Percentiles rank a stretch among this genome's conserved stretches.
Conservation (phyloP, 2,888 invertebrate species). For the Hemaris fuciformis region DNA sequence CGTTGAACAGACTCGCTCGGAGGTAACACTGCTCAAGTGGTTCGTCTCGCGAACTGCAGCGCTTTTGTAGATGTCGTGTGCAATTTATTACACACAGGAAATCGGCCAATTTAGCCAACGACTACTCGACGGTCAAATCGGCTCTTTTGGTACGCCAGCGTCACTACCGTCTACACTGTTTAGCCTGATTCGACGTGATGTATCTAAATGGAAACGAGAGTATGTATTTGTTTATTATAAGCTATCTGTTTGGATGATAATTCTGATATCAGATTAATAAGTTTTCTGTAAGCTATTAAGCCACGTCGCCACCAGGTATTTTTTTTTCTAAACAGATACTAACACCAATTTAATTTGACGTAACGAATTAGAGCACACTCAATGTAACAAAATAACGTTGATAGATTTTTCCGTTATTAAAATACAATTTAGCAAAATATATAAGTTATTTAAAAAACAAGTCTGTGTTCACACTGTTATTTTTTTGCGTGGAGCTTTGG, state of each 20-base stretch:
- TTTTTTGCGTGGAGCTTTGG: no score
- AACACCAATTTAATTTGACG: no score
- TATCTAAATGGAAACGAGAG: not conserved
- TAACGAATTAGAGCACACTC: no score
- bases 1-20: no score
- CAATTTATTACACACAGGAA: constrained; percentile 6
- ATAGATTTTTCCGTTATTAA: no score
- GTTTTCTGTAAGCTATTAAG: no score
- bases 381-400: no score
- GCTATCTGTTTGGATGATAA: not conserved
- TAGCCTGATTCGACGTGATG: not conserved
- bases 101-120: constrained; percentile 2
- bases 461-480: no score
- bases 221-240: not conserved
- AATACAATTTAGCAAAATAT: no score
- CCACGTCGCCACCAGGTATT: no score
- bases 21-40: not conserved
- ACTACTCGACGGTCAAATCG: not conserved
- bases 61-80: not conserved
- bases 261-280: not conserved
- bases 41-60: not conserved
- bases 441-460: no score
- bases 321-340: no score
- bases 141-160: not conserved
- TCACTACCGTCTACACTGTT: not conserved